These are phyloP conservation scores for Oeneis ivallda DNA, from an alignment of 2,888 invertebrate genomes.

Conservation along the genomic window DNA sequence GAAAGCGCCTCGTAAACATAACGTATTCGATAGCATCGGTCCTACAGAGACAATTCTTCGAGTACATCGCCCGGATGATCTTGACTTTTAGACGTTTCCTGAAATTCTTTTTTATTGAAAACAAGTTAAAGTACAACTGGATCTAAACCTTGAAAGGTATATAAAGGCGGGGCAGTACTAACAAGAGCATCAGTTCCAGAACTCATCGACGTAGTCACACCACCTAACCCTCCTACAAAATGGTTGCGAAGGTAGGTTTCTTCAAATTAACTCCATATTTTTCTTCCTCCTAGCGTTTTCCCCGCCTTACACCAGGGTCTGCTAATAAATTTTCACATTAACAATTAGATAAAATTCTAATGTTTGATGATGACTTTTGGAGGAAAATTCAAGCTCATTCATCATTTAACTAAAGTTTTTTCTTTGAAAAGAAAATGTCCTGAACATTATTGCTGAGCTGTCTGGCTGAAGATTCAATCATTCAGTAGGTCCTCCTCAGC, in stretches of 20 bases:
- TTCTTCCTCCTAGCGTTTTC: no score
- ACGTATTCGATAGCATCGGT: conserved; percentile 31
- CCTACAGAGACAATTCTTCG: conserved; percentile 47
- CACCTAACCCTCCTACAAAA: conserved; percentile 51
- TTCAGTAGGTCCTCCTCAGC: no score
- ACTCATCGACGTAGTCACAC: conserved; percentile 64
- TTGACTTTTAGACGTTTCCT: conserved; percentile 77
- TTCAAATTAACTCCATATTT: background rate
- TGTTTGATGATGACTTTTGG: background rate
- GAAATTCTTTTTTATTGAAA: conserved; percentile 61
- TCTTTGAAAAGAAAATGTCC: background rate
- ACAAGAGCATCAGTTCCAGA: conserved; percentile 55
- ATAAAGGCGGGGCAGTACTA: conserved; percentile 53
- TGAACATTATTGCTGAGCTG: no score
- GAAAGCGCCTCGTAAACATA: conserved; percentile 33
- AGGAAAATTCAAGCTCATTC: background rate
- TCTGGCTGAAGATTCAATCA: no score
- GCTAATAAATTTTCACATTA: conserved; percentile 42
- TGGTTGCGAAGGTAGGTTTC: conserved; percentile 69
- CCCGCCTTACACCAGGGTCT: no score
- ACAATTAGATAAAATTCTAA: background rate
- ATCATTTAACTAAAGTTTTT: background rate
- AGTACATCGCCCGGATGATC: conserved; percentile 63
- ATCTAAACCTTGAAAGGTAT: conserved; percentile 50
- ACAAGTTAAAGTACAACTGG: conserved; percentile 58